phyloP scores from a whole-genome alignment of 1,140 invertebrate genomes.

The Neodiprion fabricii region DNA sequence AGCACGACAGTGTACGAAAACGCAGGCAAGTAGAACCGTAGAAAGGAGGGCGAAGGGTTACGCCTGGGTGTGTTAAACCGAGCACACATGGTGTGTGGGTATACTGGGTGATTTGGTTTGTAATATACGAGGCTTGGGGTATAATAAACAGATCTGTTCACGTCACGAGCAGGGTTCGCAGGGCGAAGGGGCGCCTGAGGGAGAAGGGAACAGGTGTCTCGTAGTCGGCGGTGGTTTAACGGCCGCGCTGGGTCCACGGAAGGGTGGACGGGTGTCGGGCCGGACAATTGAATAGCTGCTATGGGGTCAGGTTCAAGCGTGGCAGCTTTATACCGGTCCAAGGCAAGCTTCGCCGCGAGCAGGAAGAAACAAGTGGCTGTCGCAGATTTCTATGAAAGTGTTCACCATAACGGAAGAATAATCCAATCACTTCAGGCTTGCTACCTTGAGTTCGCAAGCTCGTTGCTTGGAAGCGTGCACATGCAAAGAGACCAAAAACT shows the following conservation, averaged over 20 bases:
- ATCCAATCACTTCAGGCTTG: not conserved
- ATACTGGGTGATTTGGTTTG: slow-evolving; percentile 4
- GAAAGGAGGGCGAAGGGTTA: not conserved
- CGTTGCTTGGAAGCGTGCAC: too few relatives aligned
- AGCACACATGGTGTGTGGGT: not conserved
- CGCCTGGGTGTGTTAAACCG: not conserved
- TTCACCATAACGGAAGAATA: not conserved
- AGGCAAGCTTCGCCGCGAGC: not conserved
- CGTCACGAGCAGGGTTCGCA: slow-evolving; percentile 43
- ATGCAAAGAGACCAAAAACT: too few relatives aligned
- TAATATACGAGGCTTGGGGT: slow-evolving; percentile 41
- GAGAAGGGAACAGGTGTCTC: slow-evolving; percentile 6
- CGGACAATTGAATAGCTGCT: slow-evolving; percentile 1
- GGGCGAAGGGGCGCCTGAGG: slow-evolving; percentile 10
- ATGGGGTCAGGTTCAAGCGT: slow-evolving; percentile 3
- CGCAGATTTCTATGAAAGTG: not conserved
- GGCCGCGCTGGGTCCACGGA: not conserved
- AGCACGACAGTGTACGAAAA: too few relatives aligned
- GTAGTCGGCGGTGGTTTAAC: slow-evolving; percentile 6
- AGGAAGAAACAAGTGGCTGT: not conserved
- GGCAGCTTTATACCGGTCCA: not conserved
- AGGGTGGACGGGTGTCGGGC: not conserved
- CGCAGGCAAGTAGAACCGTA: too few relatives aligned
- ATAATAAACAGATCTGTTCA: slow-evolving; percentile 53
- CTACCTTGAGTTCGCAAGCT: too few relatives aligned